These are phyloP conservation scores for Dermochelys coriacea DNA, from an alignment of 2,797 vertebrate species.

Conservation along the genomic window DNA sequence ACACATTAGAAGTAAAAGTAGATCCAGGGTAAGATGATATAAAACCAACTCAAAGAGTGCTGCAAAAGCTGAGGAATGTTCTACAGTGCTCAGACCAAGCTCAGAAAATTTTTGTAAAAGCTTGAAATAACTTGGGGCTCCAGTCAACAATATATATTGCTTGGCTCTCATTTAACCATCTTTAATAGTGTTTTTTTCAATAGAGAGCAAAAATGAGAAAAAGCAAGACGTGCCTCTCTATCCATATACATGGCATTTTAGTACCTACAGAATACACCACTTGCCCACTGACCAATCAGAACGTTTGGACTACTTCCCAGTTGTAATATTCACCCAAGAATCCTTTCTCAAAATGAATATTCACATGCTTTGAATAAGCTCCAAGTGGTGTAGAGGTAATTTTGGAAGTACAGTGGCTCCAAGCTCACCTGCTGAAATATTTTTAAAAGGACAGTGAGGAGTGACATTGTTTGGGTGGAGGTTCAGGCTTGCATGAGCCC, in stretches of 20 bases:
- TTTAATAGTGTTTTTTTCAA: not conserved
- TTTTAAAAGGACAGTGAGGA: not conserved
- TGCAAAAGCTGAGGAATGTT: not conserved
- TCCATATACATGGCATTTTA: not conserved
- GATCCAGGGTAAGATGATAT: not conserved
- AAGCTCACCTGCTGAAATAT: not conserved
- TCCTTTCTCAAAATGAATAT: conserved; percentile 26
- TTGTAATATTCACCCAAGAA: conserved; percentile 14
- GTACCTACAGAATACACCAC: not conserved
- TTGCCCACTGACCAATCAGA: not conserved
- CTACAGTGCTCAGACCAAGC: not conserved
- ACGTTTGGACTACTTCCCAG: conserved; percentile 14
- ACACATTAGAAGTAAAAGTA: not conserved
- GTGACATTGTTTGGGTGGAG: not conserved
- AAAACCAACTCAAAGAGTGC: not conserved
- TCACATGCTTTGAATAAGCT: not conserved
- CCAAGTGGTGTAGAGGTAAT: not conserved
- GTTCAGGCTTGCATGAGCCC: not conserved
- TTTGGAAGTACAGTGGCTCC: conserved; percentile 29
- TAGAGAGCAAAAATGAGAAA: not conserved
- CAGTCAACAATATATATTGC: not conserved
- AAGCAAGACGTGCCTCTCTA: not conserved
- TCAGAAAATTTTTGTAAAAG: conserved; percentile 17
- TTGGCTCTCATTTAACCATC: not conserved
- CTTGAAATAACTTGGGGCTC: not conserved